Percentiles rank a stretch among this genome's conserved stretches.
phyloP scores from a whole-genome alignment of 2,888 invertebrate species.

The Microdon myrmicae region DNA sequence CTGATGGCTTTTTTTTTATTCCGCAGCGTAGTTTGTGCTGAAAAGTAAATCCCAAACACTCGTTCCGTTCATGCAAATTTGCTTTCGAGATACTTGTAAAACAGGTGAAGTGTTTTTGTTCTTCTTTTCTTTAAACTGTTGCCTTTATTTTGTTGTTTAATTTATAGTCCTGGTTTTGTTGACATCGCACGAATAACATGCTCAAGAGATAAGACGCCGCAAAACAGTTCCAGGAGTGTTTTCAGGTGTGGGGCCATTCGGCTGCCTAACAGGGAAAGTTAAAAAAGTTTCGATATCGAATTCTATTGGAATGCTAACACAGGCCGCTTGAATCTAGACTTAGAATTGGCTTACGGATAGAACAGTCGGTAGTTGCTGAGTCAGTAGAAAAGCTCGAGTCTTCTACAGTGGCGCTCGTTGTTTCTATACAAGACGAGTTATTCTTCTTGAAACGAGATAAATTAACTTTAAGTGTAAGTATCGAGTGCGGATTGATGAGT shows the following conservation, averaged over 20 bases:
- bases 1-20: constrained; percentile 11
- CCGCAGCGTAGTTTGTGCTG: constrained; percentile 21
- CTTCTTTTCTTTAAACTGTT: not conserved
- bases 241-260: constrained; percentile 1
- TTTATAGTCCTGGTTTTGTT: constrained; percentile 24
- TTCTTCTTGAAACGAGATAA: no score
- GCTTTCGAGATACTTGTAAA: constrained; percentile 13
- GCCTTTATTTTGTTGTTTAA: no score
- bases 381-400: constrained; percentile 10
- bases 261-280: constrained; percentile 25
- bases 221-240: not conserved
- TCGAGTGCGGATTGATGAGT: no score
- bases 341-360: constrained; percentile 3
- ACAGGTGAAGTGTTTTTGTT: constrained; percentile 23
- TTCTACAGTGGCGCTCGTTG: no score
- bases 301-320: constrained; percentile 13
- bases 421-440: no score
- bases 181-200: constrained; percentile 14
- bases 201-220: not conserved
- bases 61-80: constrained; percentile 16
- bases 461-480: no score
- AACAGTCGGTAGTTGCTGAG: not conserved
- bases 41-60: constrained; percentile 2
- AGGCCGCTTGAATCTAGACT: constrained; percentile 22
- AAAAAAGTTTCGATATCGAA: constrained; percentile 7